Percentiles rank a stretch among this genome's conserved stretches.
These are phyloP conservation scores for Unio pictorum DNA, from an alignment of 2,888 invertebrate genomes.

Conservation along the genomic window DNA sequence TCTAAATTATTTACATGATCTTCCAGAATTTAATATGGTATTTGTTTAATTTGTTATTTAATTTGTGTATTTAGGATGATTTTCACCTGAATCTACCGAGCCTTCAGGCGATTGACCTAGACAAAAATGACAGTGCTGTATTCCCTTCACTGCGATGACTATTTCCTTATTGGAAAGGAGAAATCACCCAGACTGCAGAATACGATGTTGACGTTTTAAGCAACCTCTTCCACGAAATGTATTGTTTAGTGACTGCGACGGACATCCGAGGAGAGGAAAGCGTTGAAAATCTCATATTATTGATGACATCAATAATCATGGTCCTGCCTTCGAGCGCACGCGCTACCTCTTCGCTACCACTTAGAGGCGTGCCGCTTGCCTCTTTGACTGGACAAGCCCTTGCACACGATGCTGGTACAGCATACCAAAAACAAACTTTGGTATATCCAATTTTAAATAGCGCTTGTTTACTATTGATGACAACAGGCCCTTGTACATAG, in stretches of 20 bases:
- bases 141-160: slow-evolving; percentile 13
- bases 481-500: slow-evolving; percentile 17
- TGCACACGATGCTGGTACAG: slow-evolving; percentile 20
- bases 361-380: slow-evolving; percentile 13
- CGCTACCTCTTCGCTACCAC: slow-evolving; percentile 22
- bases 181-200: slow-evolving; percentile 15
- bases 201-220: slow-evolving; percentile 17
- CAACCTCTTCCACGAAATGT: slow-evolving; percentile 9
- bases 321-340: slow-evolving; percentile 14
- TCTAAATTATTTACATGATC: too few relatives aligned
- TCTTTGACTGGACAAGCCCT: slow-evolving; percentile 10
- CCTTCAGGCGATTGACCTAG: slow-evolving; percentile 18
- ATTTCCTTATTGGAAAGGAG: slow-evolving; percentile 15
- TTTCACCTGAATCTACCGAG: not conserved
- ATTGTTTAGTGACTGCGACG: slow-evolving; percentile 15
- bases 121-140: slow-evolving; percentile 16
- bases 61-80: too few relatives aligned
- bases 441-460: slow-evolving; percentile 11
- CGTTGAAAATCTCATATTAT: slow-evolving; percentile 13
- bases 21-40: too few relatives aligned
- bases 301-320: slow-evolving; percentile 17
- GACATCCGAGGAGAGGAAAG: slow-evolving; percentile 11
- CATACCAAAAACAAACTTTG: slow-evolving; percentile 17
- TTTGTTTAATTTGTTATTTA: too few relatives aligned
- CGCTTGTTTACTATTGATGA: slow-evolving; percentile 20